Percentiles rank a stretch among this genome's conserved stretches.
These are phyloP conservation scores for Andrena fulva DNA, from an alignment of 2,888 invertebrate species.

Conservation along the genomic window DNA sequence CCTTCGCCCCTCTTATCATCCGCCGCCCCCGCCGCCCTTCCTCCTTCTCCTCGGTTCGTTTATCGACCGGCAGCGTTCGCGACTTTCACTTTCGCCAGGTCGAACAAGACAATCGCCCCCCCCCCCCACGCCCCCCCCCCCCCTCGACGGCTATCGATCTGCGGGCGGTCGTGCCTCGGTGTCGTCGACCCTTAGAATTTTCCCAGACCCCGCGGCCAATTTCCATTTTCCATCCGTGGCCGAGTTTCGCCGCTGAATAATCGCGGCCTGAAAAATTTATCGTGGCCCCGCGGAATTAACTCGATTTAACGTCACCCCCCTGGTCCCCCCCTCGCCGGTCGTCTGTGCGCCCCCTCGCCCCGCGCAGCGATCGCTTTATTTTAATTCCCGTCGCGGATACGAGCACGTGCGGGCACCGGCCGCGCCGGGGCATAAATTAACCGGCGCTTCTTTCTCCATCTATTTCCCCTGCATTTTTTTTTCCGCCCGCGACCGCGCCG, in stretches of 20 bases:
- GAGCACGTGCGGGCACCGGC: constrained; percentile 24
- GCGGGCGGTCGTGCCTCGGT: constrained; percentile 20
- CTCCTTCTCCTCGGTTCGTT: constrained; percentile 21
- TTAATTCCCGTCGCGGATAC: constrained; percentile 38
- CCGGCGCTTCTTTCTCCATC: constrained; percentile 23
- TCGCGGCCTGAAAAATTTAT: constrained; percentile 16
- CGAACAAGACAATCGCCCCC: constrained; percentile 52
- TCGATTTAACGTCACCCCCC: background rate
- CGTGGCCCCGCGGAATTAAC: constrained; percentile 27
- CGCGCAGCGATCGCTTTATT: constrained; percentile 32
- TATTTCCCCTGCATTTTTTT: constrained; percentile 13
- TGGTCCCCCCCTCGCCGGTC: background rate
- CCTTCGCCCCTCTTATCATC: constrained; percentile 14
- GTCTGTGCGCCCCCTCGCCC: background rate
- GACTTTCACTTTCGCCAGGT: constrained; percentile 56
- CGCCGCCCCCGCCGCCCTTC: background rate
- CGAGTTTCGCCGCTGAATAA: constrained; percentile 3
- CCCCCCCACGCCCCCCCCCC: constrained; percentile 13
- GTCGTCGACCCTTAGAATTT: constrained; percentile 48
- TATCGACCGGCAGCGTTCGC: constrained; percentile 36
- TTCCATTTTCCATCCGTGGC: background rate
- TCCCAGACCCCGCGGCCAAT: background rate
- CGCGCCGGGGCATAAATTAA: constrained; percentile 47
- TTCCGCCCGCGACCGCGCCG: constrained; percentile 2
- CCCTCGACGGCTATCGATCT: constrained; percentile 55